A percentile compares a stretch with the other conserved stretches of the same genome.
Evolutionary conservation across 2,888 invertebrate species (phyloP).

Genomic region (Sminthurinus aureus): DNA sequence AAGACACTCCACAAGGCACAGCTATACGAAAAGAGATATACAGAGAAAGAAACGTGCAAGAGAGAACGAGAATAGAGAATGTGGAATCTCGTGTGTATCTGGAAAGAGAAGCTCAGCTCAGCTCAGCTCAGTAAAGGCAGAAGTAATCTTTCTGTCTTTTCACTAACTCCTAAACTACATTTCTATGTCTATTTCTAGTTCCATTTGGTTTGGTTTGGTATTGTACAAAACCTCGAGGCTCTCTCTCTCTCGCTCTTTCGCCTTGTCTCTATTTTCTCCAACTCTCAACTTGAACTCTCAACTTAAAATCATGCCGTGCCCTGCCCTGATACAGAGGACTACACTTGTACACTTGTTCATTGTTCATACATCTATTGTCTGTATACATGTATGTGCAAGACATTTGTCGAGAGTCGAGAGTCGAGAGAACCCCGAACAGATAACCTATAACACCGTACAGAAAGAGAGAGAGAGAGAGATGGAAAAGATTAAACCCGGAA

Average conservation of each 20-base stretch:
- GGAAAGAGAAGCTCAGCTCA: not conserved
- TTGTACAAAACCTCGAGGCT: slow-evolving; percentile 7
- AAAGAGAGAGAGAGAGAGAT: not conserved
- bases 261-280: no score
- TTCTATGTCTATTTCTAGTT: not conserved
- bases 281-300: no score
- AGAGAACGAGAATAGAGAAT: not conserved
- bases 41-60: not conserved
- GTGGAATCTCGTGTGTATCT: not conserved
- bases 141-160: slow-evolving; percentile 5
- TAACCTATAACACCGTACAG: not conserved
- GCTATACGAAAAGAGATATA: no score
- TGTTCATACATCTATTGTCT: not conserved
- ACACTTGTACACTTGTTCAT: not conserved
- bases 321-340: no score
- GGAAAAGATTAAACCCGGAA: slow-evolving; percentile 37
- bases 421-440: not conserved
- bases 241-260: not conserved
- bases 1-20: no score
- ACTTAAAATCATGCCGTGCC: no score
- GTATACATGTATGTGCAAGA: not conserved
- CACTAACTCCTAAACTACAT: slow-evolving; percentile 9
- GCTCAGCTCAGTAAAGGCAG: not conserved
- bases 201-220: not conserved
- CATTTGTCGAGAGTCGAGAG: not conserved